These are phyloP conservation scores for Phaonia tiefii DNA, from an alignment of 2,888 invertebrate species.

Conservation along the genomic window DNA sequence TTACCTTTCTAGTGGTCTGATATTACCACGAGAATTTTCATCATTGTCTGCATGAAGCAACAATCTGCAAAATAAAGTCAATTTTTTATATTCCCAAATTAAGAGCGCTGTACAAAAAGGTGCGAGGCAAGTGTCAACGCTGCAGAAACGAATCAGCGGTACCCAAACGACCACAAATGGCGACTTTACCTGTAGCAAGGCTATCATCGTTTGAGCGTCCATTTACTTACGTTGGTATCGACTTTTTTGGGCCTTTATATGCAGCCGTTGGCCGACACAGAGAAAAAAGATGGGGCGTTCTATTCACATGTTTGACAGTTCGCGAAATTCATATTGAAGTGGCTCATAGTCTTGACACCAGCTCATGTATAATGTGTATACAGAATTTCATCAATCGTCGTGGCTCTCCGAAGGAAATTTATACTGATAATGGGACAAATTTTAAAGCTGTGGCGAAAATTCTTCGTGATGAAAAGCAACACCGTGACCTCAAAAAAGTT, in stretches of 20 bases:
- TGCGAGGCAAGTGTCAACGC: slow-evolving; percentile 57
- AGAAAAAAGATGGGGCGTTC: slow-evolving; percentile 67
- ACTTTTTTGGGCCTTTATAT: slow-evolving; percentile 66
- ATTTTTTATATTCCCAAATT: slow-evolving; percentile 56
- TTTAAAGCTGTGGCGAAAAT: slow-evolving; percentile 24
- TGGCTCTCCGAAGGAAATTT: slow-evolving; percentile 3
- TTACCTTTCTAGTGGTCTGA: slow-evolving; percentile 49
- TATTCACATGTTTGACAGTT: slow-evolving; percentile 67
- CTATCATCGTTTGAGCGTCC: slow-evolving; percentile 60
- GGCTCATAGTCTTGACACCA: slow-evolving; percentile 57
- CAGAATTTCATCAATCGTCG: slow-evolving; percentile 54
- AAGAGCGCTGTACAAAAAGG: slow-evolving; percentile 55
- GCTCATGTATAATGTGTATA: slow-evolving; percentile 57
- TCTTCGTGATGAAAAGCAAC: slow-evolving; percentile 6
- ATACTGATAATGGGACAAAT: slow-evolving; percentile 21
- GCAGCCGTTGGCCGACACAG: slow-evolving; percentile 54
- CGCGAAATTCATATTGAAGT: slow-evolving; percentile 28
- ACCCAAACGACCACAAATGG: slow-evolving; percentile 60
- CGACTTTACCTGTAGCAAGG: slow-evolving; percentile 58
- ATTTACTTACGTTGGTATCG: slow-evolving; percentile 65
- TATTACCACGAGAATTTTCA: slow-evolving; percentile 57
- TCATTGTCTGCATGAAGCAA: slow-evolving; percentile 58
- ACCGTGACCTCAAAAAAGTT: not conserved
- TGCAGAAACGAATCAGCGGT: slow-evolving; percentile 62
- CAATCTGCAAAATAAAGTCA: slow-evolving; percentile 58